Percentiles rank a stretch among this genome's conserved stretches.
Evolutionary conservation across 1,140 invertebrate genomes (phyloP).

Genomic region (Rhynchophorus ferrugineus): DNA sequence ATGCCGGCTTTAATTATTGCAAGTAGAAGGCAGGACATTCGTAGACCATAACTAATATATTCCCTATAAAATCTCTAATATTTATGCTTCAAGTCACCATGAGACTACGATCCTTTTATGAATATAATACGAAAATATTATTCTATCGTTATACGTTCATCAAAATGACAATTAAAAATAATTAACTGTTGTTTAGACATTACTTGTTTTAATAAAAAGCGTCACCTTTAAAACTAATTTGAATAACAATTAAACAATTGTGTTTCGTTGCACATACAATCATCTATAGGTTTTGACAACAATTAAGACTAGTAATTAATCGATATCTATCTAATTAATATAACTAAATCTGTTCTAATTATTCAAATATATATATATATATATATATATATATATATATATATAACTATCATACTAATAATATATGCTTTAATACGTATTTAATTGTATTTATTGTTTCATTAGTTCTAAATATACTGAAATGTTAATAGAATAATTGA

Average conservation of each 20-base stretch:
- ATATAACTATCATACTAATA: too few species aligned
- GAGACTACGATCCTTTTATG: constrained; percentile 28
- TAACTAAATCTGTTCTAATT: too few species aligned
- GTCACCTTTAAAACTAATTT: too few species aligned
- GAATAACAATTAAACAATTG: too few species aligned
- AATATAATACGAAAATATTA: constrained; percentile 26
- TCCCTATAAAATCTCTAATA: constrained; percentile 35
- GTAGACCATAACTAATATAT: constrained; percentile 37
- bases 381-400: too few species aligned
- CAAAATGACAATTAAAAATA: constrained; percentile 7
- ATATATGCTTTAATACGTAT: not conserved
- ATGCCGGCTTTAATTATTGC: constrained; percentile 7
- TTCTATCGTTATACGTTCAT: not conserved
- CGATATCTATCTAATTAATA: too few species aligned
- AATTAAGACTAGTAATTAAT: too few species aligned
- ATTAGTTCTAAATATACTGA: not conserved
- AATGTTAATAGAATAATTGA: not conserved
- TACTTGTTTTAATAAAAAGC: too few species aligned
- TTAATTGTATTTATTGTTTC: not conserved
- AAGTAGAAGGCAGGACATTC: constrained; percentile 32
- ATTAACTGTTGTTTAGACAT: too few species aligned
- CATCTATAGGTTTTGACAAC: too few species aligned
- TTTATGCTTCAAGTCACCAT: constrained; percentile 33
- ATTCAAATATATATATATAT: too few species aligned
- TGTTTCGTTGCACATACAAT: too few species aligned